These are phyloP conservation scores for Pteronura brasiliensis DNA, from an alignment of 2,113 vertebrate genomes.

Conservation along the genomic window DNA sequence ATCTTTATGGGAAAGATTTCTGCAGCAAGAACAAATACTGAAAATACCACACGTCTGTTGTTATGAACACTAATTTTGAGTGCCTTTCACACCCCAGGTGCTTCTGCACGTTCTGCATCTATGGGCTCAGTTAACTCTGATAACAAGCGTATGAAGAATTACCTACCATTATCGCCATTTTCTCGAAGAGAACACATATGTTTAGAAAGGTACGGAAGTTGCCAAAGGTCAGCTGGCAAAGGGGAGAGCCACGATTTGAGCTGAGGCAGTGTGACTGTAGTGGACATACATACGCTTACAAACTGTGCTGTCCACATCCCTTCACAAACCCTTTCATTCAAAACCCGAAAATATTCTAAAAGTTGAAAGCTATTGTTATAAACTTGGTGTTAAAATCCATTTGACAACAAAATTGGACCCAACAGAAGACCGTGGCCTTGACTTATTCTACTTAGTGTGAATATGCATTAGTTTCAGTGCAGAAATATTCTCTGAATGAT, in stretches of 20 bases:
- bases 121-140: background rate
- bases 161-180: background rate
- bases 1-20: conserved; percentile 29
- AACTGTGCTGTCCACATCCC: background rate
- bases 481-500: background rate
- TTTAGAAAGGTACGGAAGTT: background rate
- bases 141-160: background rate
- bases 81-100: background rate
- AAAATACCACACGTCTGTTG: background rate
- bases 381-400: conserved; percentile 32
- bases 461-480: background rate
- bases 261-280: background rate
- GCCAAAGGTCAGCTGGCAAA: background rate
- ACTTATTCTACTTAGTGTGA: background rate
- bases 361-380: background rate
- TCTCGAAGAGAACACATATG: background rate
- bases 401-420: background rate
- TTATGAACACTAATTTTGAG: conserved; percentile 9
- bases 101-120: background rate
- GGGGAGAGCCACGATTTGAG: background rate
- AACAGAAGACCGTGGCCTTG: background rate
- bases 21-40: conserved; percentile 1
- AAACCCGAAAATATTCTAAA: background rate
- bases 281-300: background rate
- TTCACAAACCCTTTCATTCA: background rate